Conservation (phyloP, 2,113 vertebrate species). For the Ellobius talpinus region DNA sequence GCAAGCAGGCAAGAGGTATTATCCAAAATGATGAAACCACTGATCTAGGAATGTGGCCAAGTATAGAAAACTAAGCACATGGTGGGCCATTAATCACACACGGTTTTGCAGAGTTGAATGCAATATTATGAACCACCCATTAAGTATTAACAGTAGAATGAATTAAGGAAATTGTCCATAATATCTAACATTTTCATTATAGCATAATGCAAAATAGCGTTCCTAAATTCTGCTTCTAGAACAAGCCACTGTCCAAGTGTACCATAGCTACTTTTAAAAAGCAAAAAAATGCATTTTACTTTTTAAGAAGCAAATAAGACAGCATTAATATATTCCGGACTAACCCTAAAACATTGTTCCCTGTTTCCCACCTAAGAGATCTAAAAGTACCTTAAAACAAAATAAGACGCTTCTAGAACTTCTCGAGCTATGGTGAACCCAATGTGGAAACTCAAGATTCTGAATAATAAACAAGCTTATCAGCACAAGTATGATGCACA, state of each 20-base stretch:
- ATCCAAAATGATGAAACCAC: conserved; percentile 6
- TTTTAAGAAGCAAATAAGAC: neutral
- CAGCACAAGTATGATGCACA: conserved; percentile 35
- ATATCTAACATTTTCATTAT: conserved; percentile 42
- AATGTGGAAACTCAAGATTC: conserved; percentile 32
- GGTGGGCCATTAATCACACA: neutral
- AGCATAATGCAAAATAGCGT: neutral
- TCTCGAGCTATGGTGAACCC: conserved; percentile 24
- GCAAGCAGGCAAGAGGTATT: neutral
- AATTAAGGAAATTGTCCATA: conserved; percentile 5
- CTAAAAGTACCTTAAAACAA: neutral
- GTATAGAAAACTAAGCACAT: neutral
- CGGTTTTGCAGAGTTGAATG: neutral
- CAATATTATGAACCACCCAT: conserved; percentile 11
- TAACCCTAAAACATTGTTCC: neutral
- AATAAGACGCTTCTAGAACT: conserved; percentile 36
- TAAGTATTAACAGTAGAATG: conserved; percentile 16
- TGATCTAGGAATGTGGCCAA: conserved; percentile 13
- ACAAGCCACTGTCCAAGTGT: neutral
- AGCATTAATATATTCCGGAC: neutral
- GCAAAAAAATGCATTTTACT: neutral
- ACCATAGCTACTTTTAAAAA: neutral
- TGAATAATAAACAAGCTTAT: conserved; percentile 42
- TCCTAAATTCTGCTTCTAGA: neutral
- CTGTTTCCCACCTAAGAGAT: neutral